These are phyloP conservation scores for Galleria mellonella DNA, from an alignment of 1,140 invertebrate species.

Conservation along the genomic window DNA sequence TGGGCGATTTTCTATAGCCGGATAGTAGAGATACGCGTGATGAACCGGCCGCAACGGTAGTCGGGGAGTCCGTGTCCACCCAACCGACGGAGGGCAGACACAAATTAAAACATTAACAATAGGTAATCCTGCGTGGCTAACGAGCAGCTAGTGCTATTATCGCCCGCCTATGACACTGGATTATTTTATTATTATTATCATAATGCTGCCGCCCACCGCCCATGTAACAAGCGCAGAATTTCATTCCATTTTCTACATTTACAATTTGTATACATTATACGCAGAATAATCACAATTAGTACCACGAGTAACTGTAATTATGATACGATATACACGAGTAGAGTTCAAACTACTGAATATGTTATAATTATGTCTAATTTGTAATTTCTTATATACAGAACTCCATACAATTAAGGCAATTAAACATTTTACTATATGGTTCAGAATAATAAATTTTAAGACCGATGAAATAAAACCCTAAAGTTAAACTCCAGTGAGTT, in stretches of 20 bases:
- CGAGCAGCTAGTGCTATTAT: conserved; percentile 56
- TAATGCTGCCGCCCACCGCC: conserved; percentile 12
- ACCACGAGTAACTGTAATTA: too few species aligned
- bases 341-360: too few species aligned
- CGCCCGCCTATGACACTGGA: conserved; percentile 52
- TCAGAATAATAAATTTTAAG: too few species aligned
- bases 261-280: not conserved
- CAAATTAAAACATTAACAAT: conserved; percentile 72
- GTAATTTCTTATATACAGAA: too few species aligned
- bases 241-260: conserved; percentile 1
- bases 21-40: not conserved
- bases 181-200: conserved; percentile 53
- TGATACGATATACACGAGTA: too few species aligned
- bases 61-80: conserved; percentile 3
- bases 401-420: too few species aligned
- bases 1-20: not conserved
- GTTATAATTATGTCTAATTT: too few species aligned
- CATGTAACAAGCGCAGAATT: conserved; percentile 15
- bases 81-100: conserved; percentile 29
- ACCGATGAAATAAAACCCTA: too few species aligned
- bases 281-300: too few species aligned
- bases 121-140: conserved; percentile 60
- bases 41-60: not conserved
- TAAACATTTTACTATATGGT: too few species aligned
- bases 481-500: too few species aligned